These are phyloP conservation scores for Aplysina aerophoba DNA, from an alignment of 37 sponge, comb jelly and placozoan genomes.

Conservation along the genomic window DNA sequence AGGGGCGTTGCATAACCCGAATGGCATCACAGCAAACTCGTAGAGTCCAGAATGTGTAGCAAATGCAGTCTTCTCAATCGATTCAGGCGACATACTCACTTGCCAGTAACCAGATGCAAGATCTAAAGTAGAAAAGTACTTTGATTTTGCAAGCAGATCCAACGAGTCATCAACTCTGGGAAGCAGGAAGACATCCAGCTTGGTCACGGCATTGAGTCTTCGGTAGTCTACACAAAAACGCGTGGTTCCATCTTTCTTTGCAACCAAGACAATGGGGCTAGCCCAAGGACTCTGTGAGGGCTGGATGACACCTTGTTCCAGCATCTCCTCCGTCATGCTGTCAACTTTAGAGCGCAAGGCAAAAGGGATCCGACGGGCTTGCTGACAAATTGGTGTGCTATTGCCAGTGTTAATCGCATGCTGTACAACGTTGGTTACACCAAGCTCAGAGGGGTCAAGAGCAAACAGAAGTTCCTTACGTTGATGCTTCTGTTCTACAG, in stretches of 20 bases:
- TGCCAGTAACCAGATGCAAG: constrained; percentile 49
- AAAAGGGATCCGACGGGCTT: constrained; percentile 44
- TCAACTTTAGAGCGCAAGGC: constrained; percentile 33
- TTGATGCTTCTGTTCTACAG: too few relatives aligned
- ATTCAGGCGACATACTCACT: constrained; percentile 17
- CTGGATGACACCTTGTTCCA: constrained; percentile 41
- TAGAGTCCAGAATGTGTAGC: constrained; percentile 40
- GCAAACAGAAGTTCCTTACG: too few relatives aligned
- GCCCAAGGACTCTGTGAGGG: constrained; percentile 66
- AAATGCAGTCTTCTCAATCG: constrained; percentile 54
- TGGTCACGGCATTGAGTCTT: constrained; percentile 46
- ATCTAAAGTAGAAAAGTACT: constrained; percentile 48
- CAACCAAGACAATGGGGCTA: constrained; percentile 56
- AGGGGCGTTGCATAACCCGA: constrained; percentile 50
- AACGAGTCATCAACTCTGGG: constrained; percentile 56
- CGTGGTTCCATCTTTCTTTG: constrained; percentile 44
- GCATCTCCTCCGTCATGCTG: constrained; percentile 47
- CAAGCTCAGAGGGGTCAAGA: constrained; percentile 38
- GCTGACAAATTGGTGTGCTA: constrained; percentile 50
- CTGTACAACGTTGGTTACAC: constrained; percentile 14
- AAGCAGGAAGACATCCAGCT: constrained; percentile 62
- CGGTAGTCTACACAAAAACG: constrained; percentile 72
- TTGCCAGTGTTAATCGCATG: constrained; percentile 50
- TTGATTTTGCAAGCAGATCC: constrained; percentile 13
- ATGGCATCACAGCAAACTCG: constrained; percentile 58